phyloP scores from a whole-genome alignment of 2,797 vertebrate genomes.

The Miichthys miiuy region DNA sequence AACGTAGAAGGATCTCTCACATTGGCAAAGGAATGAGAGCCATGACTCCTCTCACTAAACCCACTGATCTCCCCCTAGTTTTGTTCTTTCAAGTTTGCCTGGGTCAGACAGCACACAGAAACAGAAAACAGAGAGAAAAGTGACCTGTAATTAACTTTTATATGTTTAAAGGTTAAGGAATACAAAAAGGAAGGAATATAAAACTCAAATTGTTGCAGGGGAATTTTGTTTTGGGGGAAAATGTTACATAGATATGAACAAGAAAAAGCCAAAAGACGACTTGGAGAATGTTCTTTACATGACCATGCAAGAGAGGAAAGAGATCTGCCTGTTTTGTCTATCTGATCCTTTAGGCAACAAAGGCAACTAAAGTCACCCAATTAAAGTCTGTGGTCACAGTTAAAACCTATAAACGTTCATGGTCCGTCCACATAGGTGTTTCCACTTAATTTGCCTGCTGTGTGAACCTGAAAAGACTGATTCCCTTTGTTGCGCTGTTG shows the following conservation, averaged over 20 bases:
- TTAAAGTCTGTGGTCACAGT: not conserved
- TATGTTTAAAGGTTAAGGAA: not conserved
- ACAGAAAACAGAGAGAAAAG: constrained; percentile 26
- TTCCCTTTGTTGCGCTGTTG: not conserved
- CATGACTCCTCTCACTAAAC: constrained; percentile 36
- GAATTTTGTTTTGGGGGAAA: not conserved
- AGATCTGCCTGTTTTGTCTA: too few species aligned
- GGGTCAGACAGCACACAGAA: constrained; percentile 15
- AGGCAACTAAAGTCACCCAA: not conserved
- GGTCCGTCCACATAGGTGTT: not conserved
- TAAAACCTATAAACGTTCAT: not conserved
- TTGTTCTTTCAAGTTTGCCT: constrained; percentile 47
- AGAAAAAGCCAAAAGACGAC: not conserved
- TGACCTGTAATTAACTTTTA: constrained; percentile 11
- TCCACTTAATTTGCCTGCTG: not conserved
- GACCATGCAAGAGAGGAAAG: not conserved
- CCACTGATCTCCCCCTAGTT: constrained; percentile 40
- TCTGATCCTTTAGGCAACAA: too few species aligned
- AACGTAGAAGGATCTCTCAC: constrained; percentile 48
- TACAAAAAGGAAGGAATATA: not conserved
- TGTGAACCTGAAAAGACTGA: not conserved
- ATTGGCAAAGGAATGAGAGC: constrained; percentile 32
- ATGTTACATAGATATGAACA: not conserved
- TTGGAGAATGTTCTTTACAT: not conserved
- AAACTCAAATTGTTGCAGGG: not conserved